These are phyloP conservation scores for Brienomyrus brachyistius DNA, from an alignment of 2,113 vertebrate species.

Conservation along the genomic window DNA sequence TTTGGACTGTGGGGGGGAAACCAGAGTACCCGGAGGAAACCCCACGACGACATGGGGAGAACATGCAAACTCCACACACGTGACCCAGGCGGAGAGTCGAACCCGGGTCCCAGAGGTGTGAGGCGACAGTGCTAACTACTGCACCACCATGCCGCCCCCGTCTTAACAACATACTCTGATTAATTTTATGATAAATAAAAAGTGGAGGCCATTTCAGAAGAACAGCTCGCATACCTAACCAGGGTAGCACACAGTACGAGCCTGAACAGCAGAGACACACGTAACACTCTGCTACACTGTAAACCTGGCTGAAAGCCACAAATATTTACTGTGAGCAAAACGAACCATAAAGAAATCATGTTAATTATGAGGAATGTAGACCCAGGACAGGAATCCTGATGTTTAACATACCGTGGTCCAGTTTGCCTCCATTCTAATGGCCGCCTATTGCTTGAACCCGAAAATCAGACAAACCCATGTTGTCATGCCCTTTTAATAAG, in stretches of 20 bases:
- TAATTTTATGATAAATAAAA: no score
- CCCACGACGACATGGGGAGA: no score
- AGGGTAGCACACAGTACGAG: background rate
- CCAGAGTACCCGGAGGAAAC: no score
- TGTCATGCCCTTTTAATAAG: slow-evolving; percentile 49
- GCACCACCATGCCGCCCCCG: no score
- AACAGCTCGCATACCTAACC: background rate
- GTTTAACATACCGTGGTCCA: slow-evolving; percentile 40
- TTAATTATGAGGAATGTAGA: slow-evolving; percentile 45
- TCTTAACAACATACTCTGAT: no score
- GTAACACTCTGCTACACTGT: background rate
- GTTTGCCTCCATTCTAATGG: slow-evolving; percentile 37
- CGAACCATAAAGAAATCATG: slow-evolving; percentile 19
- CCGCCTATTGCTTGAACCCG: slow-evolving; percentile 41
- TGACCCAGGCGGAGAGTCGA: no score
- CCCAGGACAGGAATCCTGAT: slow-evolving; percentile 48
- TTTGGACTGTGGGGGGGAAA: no score
- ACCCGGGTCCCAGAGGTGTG: no score
- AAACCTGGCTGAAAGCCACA: background rate
- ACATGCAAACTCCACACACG: no score
- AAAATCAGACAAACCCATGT: slow-evolving; percentile 38
- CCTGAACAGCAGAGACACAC: background rate
- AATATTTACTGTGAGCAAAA: background rate
- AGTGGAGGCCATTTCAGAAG: no score
- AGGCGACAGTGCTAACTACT: no score